Evolutionary conservation across 2,797 vertebrate species (phyloP).

Genomic region (Mus minutoides): DNA sequence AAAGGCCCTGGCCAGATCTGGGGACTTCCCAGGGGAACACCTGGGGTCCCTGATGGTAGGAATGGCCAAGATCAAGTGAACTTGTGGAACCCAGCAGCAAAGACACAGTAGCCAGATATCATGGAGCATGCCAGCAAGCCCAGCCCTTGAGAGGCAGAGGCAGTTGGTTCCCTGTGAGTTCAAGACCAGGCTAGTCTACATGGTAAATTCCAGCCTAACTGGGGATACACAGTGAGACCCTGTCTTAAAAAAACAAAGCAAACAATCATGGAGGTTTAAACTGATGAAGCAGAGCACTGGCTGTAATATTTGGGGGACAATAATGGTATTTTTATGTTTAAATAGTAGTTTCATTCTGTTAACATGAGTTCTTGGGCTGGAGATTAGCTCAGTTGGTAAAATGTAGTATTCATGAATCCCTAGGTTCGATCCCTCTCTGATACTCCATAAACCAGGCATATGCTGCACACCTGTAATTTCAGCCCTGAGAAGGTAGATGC

Average conservation of each 20-base stretch:
- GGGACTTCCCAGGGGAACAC: neutral
- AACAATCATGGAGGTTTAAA: neutral
- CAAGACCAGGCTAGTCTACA: neutral
- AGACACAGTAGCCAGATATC: neutral
- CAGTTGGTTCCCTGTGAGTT: neutral
- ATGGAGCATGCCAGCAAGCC: no score
- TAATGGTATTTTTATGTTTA: neutral
- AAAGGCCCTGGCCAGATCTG: neutral
- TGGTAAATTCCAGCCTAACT: neutral
- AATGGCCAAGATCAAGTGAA: neutral
- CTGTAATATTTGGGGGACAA: neutral
- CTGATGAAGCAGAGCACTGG: neutral
- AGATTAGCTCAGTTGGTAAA: neutral
- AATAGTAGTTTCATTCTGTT: neutral
- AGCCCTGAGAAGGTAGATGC: neutral
- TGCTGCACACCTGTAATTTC: neutral
- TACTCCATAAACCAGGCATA: neutral
- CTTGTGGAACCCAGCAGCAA: neutral
- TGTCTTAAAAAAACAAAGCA: no score
- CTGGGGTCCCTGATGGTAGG: neutral
- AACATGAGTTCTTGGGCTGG: neutral
- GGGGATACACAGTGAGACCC: neutral
- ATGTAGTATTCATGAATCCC: neutral
- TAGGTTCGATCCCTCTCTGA: neutral
- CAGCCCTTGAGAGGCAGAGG: neutral